Base-by-base conservation (phyloP, 2,888 invertebrate genomes). In the Myopa tessellatipennis region DNA sequence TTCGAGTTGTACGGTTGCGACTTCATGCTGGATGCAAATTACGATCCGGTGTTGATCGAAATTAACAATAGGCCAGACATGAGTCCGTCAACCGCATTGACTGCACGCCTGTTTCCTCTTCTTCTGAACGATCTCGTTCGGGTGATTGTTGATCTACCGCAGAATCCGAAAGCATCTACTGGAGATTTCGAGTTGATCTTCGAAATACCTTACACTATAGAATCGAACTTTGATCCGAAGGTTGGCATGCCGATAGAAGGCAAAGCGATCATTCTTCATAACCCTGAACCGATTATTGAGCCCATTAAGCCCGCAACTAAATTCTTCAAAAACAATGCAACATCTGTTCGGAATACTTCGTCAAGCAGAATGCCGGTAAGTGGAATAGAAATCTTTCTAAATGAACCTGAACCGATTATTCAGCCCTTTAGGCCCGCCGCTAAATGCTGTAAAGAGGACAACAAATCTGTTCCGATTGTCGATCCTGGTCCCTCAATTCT, bases 1-100 rank as follows among this genome's bases (percentile, higher is more conserved):
- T 98, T 97, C 89, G 97, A 97, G 88, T 87, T 96, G 40, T 97
- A 96, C 86, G 97, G 97, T 6, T 96, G 96, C 74, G 97, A 98
- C 89, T 97, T 97, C 87, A 94, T 98, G 91, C 88, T 98, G 55
- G 94, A 95, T 77, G 94, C 96, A 84, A 94, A 95, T 83, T 95
- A 93, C 82, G 92, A 93, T 79, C 96, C 97, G 0, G 96, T 96
- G 94, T 90, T 98, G 79, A 95, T 98, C 83, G 97, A 98, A 90
- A 96, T 98, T 82, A 98, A 98, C 90, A 94, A 95, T 5, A 94
- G 94, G 86, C 97, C 97, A 0, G 94, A 96, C 88, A 92, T 97
- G 89, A 91, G 92, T 80, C 91, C 93, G 45, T 96, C 95, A 36
- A 97, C 97, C 0, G 92, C 92, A 78, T 93, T 97, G 16, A 97